Evolutionary conservation across 2,113 vertebrate genomes (phyloP).

Genomic region (Ageneiosus marmoratus): DNA sequence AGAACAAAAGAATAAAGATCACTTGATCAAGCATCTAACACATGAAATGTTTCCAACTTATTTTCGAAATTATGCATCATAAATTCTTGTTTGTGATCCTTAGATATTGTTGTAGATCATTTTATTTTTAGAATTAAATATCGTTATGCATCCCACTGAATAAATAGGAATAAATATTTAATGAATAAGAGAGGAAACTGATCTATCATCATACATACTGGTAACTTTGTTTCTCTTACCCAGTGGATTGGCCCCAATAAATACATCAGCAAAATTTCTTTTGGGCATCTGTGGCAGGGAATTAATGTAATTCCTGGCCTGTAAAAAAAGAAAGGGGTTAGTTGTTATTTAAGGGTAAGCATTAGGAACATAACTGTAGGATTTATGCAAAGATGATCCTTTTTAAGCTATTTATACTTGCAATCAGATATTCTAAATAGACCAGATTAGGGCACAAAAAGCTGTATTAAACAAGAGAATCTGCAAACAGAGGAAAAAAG

Average conservation of each 20-base stretch:
- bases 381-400: background rate
- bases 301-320: conserved; percentile 97
- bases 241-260: conserved; percentile 93
- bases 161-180: background rate
- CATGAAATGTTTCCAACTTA: background rate
- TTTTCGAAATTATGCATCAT: background rate
- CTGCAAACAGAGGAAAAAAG: conserved; percentile 9
- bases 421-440: background rate
- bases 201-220: background rate
- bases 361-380: background rate
- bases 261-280: conserved; percentile 97
- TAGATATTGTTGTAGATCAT: background rate
- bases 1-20: background rate
- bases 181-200: background rate
- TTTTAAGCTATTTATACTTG: conserved; percentile 1
- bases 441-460: background rate
- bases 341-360: background rate
- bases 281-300: conserved; percentile 93
- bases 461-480: background rate
- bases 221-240: conserved; percentile 74
- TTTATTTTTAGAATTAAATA: too few species aligned
- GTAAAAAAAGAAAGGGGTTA: conserved; percentile 49
- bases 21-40: background rate
- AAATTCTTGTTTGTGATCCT: background rate
- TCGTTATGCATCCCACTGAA: background rate